These are phyloP conservation scores for Eupeodes corollae DNA, from an alignment of 1,140 invertebrate genomes.

Conservation along the genomic window DNA sequence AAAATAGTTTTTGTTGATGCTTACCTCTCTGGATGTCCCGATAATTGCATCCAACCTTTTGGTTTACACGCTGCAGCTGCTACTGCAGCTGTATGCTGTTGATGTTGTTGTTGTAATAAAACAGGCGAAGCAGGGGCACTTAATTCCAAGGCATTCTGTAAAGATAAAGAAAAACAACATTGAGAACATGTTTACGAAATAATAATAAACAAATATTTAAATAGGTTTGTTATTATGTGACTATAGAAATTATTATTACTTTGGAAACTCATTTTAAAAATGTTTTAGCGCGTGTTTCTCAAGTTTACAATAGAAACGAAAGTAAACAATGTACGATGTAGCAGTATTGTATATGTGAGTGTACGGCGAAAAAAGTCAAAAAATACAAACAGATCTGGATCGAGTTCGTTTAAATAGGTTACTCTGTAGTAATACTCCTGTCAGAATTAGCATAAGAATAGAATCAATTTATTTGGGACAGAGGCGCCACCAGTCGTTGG, in stretches of 20 bases:
- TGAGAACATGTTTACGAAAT: too few species aligned
- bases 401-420: too few species aligned
- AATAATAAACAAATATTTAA: not conserved
- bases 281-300: not conserved
- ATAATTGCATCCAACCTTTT: conserved; percentile 82
- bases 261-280: not conserved
- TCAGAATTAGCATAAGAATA: too few species aligned
- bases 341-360: too few species aligned
- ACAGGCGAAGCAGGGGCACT: conserved; percentile 84
- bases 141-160: conserved; percentile 86
- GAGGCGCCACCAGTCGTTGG: too few species aligned
- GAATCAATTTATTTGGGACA: too few species aligned
- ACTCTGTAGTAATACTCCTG: too few species aligned
- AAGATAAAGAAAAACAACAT: conserved; percentile 26
- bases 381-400: too few species aligned
- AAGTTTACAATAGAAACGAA: too few species aligned
- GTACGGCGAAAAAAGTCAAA: too few species aligned
- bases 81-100: conserved; percentile 44
- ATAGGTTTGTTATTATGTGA: conserved; percentile 1
- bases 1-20: not conserved
- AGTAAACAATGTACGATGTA: too few species aligned
- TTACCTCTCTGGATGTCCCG: conserved; percentile 71
- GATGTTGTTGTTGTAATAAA: conserved; percentile 44
- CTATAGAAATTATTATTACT: conserved; percentile 5
- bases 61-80: conserved; percentile 38